Conservation (phyloP, 2,888 invertebrate genomes). For the Frankliniella intonsa region DNA sequence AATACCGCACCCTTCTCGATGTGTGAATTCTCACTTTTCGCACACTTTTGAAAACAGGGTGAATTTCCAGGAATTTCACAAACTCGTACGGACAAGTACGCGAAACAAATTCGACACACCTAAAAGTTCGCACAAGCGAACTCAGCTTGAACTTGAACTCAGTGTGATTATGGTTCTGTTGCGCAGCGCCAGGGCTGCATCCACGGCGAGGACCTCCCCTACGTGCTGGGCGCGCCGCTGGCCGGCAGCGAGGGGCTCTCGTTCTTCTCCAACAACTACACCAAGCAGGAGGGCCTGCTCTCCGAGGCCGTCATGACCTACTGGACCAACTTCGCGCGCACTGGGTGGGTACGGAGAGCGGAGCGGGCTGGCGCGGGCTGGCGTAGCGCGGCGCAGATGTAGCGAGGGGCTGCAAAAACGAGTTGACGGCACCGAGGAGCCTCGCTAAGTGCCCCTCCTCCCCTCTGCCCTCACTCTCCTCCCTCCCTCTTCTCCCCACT, state of each 20-base stretch:
- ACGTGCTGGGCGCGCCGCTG: constrained; percentile 88
- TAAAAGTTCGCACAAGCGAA: too few species aligned
- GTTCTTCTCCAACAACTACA: constrained; percentile 83
- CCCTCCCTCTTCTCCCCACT: neutral
- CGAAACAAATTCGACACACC: too few species aligned
- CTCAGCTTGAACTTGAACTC: too few species aligned
- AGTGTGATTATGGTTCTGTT: too few species aligned
- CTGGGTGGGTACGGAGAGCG: constrained; percentile 74
- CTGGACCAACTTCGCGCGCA: constrained; percentile 88
- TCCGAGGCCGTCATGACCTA: constrained; percentile 88
- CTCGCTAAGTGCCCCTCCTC: neutral
- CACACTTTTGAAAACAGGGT: too few species aligned
- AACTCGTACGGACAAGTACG: too few species aligned
- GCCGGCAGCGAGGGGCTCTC: constrained; percentile 65
- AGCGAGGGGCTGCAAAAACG: neutral
- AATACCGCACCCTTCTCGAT: too few species aligned
- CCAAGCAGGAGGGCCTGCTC: constrained; percentile 76
- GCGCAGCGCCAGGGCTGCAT: constrained; percentile 84
- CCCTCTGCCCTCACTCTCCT: neutral
- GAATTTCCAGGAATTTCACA: too few species aligned
- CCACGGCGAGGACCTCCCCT: constrained; percentile 86
- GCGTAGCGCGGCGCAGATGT: neutral
- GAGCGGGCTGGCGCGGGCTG: neutral
- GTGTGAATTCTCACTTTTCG: too few species aligned
- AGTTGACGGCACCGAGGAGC: neutral